These are phyloP conservation scores for Ornithoptera alexandrae DNA, from an alignment of 2,888 invertebrate species.

Conservation along the genomic window DNA sequence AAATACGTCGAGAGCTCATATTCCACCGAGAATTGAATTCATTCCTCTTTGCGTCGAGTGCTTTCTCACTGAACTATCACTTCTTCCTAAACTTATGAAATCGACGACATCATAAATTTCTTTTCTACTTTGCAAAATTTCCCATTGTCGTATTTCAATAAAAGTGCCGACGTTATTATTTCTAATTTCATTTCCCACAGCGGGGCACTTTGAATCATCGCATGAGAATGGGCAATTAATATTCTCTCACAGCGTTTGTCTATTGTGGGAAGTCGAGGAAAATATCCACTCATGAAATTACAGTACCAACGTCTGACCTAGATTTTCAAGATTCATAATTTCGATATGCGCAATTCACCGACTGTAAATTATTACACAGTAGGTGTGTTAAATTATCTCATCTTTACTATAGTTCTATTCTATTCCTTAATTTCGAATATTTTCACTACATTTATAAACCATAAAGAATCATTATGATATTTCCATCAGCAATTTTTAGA, in stretches of 20 bases:
- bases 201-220: slow-evolving; percentile 35
- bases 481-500: no score
- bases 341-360: slow-evolving; percentile 7
- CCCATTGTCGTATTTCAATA: slow-evolving; percentile 7
- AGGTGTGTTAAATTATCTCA: neutral
- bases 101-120: slow-evolving; percentile 1
- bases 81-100: neutral
- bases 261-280: slow-evolving; percentile 39
- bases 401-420: no score
- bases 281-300: slow-evolving; percentile 35
- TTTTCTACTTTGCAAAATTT: neutral
- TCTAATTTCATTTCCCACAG: slow-evolving; percentile 35
- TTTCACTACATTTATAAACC: no score
- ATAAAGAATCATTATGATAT: no score
- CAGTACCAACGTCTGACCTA: slow-evolving; percentile 12
- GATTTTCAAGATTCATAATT: slow-evolving; percentile 19
- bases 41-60: no score
- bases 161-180: slow-evolving; percentile 12
- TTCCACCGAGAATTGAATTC: no score
- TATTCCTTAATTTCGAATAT: no score
- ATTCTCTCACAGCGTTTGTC: slow-evolving; percentile 35
- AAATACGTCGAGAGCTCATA: no score
- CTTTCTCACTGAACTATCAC: no score
- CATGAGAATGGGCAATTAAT: slow-evolving; percentile 40
- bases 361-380: slow-evolving; percentile 10